Percentiles rank a stretch among this genome's conserved stretches.
Evolutionary conservation across 1,140 invertebrate species (phyloP).

Genomic region (Cotesia typhae): DNA sequence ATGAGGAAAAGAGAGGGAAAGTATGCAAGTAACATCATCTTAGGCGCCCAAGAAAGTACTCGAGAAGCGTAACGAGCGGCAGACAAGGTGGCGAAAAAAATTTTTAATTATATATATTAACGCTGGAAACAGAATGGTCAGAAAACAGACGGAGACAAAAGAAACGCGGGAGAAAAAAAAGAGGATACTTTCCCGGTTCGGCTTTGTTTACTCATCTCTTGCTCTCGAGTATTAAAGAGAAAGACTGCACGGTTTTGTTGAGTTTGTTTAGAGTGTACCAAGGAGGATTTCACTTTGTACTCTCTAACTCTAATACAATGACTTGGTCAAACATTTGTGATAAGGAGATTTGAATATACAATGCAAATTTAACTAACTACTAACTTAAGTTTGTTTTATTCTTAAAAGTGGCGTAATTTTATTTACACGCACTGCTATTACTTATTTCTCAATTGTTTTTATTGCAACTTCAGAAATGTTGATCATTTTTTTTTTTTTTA

Average conservation of each 20-base stretch:
- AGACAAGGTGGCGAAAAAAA: background rate
- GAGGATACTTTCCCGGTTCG: background rate
- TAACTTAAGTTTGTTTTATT: background rate
- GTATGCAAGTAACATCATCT: constrained; percentile 15
- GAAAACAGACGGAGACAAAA: background rate
- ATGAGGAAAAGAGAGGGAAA: constrained; percentile 3
- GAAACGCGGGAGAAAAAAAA: background rate
- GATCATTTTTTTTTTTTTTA: too few relatives aligned
- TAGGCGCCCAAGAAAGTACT: background rate
- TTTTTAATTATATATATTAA: background rate
- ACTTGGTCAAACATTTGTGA: constrained; percentile 16
- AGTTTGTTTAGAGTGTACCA: background rate
- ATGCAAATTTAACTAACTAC: too few relatives aligned
- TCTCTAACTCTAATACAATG: background rate
- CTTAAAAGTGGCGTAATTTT: background rate
- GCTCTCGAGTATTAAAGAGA: too few relatives aligned
- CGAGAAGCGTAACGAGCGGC: too few relatives aligned
- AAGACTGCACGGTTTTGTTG: background rate
- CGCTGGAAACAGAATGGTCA: background rate
- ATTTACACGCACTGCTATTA: background rate
- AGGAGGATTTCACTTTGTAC: constrained; percentile 24
- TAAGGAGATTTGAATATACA: background rate
- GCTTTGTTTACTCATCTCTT: constrained; percentile 17
- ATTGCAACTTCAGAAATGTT: background rate
- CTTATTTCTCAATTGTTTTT: constrained; percentile 10